phyloP scores from a whole-genome alignment of 2,797 vertebrate genomes.

The Adrianichthys oophorus region DNA sequence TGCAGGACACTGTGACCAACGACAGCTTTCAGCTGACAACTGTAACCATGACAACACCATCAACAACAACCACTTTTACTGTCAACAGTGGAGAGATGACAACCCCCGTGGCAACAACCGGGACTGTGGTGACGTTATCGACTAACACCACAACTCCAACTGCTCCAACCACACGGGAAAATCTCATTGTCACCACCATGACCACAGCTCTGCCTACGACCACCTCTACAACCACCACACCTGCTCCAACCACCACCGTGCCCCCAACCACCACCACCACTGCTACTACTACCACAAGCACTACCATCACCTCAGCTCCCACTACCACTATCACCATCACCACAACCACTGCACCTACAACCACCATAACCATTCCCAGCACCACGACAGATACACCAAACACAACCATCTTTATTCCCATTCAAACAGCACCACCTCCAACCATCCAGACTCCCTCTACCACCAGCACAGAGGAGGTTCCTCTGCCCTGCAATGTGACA shows the following conservation, averaged over 20 bases:
- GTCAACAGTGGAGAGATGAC: constrained; percentile 46
- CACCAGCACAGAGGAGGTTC: constrained; percentile 73
- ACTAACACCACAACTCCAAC: constrained; percentile 42
- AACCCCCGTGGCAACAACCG: constrained; percentile 17
- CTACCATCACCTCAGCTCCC: constrained; percentile 72
- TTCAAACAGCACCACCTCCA: constrained; percentile 67
- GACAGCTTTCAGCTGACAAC: constrained; percentile 65
- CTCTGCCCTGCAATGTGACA: constrained; percentile 88
- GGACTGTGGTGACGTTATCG: constrained; percentile 5
- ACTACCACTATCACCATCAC: constrained; percentile 67
- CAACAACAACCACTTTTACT: constrained; percentile 46
- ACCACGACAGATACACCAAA: constrained; percentile 38
- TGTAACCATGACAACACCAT: constrained; percentile 55
- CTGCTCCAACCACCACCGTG: constrained; percentile 46
- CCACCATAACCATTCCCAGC: constrained; percentile 26
- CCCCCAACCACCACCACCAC: constrained; percentile 57
- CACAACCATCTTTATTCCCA: constrained; percentile 40
- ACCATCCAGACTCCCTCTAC: constrained; percentile 60
- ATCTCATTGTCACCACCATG: constrained; percentile 66
- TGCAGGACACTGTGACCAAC: constrained; percentile 67
- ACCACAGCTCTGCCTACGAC: constrained; percentile 61
- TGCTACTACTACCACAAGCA: constrained; percentile 52
- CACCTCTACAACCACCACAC: constrained; percentile 69
- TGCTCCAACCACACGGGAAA: constrained; percentile 63
- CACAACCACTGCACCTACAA: constrained; percentile 26